Evolutionary conservation across 2,797 vertebrate species (phyloP), one percentile per base, ranked within the genome.

Genomic region (Myiotriccus ornatus): DNA sequence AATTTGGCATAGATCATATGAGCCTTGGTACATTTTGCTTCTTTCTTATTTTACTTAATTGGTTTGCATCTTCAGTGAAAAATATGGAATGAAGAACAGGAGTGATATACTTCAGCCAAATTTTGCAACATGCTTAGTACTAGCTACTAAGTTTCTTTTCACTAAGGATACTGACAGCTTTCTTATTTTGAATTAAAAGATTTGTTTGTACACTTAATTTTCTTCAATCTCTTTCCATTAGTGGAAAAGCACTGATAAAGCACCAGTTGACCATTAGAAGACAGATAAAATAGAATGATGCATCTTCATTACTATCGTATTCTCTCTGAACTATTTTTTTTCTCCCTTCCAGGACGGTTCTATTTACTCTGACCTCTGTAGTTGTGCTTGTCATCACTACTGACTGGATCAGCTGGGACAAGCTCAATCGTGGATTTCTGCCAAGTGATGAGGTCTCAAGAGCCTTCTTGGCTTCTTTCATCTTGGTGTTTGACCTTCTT

Each of bases 331-430:
- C 17, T 82, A 2, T 37, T 83, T 63, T 90, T 93, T 73, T 60
- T 52, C 94, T 88, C 89, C 37, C 49, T 97, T 97, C 47, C 97
- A 99, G 99, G 99, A 97, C 98, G 0, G 99, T 99, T 96, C 98
- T 99, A 73, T 98, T 99, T 95, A 98, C 98, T 79, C 98, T 99
- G 97, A 99, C 99, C 60, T 99, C 99, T 6, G 98, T 99, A 94
- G 99, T 99, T 96, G 98, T 99, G 62, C 97, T 99, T 96, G 98
- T 99, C 98, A 99, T 99, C 97, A 99, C 99, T 70, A 99, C 99
- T 12, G 99, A 99, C 98, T 99, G 99, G 99, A 99, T 99, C 98
- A 99, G 99, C 98, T 99, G 99, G 99, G 99, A 99, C 98, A 99
- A 99, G 93, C 96, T 99, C 91, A 99, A 99, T 97, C 98, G 99